Base-by-base conservation (phyloP, 2,113 vertebrate genomes). In the Cebidichthys violaceus region DNA sequence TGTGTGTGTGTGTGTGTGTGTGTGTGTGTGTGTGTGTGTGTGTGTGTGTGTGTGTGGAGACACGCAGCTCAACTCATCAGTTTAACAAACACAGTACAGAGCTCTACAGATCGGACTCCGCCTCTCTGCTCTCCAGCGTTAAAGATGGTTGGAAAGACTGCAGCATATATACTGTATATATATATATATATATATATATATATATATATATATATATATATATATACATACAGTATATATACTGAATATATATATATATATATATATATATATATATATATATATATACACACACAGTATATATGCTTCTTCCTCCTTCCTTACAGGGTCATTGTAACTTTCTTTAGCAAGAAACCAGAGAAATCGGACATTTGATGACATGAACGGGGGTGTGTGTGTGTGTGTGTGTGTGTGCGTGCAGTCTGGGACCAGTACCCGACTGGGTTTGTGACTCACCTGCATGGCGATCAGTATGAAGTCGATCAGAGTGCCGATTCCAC, bases 401-500 rank as follows among this genome's bases (percentile, higher is more conserved):
- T 24, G 52, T n/a, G n/a, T n/a, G 13, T 24, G 52, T 55, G 47
- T 37, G 2, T 45, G 43, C 24, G 9, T 24, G 52, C 24, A 55
- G 22, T 9, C 52, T 22, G n/a, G 9, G 4, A 52, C 50, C 50
- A 52, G 50, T 33, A 29, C 8, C 57, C 17, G 57, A 33, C 57
- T 60, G 57, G 57, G 14, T 37, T 1, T 27, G 20, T 18, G 70
- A 85, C 95, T 96, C 91, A 99, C 98, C 97, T 99, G 98, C 97
- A 98, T 98, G 87, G 98, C 97, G 92, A 99, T 98, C 84, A 99
- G 92, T 87, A 99, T 96, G 92, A 99, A 99, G 92, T 99, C 98
- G 86, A 99, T 97, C 72, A 99, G 92, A 76, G 97, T 99, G 55
- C 98, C 98, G 82, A 99, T 98, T 84, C 98, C 98, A 96, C 98